phyloP scores from a whole-genome alignment of 2,797 vertebrate genomes.

The Oceanodroma leucorhoa region DNA sequence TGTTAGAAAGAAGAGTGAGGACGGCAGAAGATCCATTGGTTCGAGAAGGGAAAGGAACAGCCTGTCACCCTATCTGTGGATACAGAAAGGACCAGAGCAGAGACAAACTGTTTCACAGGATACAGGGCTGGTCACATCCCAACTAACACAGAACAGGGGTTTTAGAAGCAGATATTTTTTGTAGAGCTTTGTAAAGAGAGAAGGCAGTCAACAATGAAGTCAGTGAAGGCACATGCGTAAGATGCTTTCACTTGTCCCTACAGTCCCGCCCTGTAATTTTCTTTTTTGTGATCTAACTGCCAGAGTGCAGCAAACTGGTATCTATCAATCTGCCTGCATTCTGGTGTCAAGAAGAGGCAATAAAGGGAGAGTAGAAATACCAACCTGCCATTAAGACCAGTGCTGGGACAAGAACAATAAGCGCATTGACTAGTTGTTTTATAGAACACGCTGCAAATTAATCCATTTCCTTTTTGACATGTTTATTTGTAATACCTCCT shows the following conservation, averaged over 20 bases:
- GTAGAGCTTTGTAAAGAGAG: neutral
- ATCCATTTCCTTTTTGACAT: constrained; percentile 20
- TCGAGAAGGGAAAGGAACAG: neutral
- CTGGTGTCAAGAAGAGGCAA: constrained; percentile 6
- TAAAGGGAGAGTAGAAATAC: constrained; percentile 28
- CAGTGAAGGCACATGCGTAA: neutral
- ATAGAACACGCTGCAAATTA: constrained; percentile 6
- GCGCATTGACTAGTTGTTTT: neutral
- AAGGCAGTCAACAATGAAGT: neutral
- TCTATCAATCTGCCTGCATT: constrained; percentile 22
- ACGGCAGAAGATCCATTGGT: neutral
- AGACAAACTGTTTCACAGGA: neutral
- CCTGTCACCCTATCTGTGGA: neutral
- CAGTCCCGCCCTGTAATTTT: neutral
- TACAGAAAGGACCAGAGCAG: neutral
- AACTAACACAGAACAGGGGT: neutral
- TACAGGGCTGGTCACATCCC: neutral
- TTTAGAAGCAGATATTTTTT: neutral
- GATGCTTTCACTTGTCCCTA: neutral
- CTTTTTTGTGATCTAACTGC: neutral
- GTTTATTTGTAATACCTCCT: constrained; percentile 1
- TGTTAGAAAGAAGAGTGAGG: neutral
- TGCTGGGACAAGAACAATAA: neutral
- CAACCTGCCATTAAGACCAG: neutral
- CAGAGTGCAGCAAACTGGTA: neutral